Evolutionary conservation across 1,140 invertebrate genomes (phyloP).

Genomic region (Bactericera cockerelli): DNA sequence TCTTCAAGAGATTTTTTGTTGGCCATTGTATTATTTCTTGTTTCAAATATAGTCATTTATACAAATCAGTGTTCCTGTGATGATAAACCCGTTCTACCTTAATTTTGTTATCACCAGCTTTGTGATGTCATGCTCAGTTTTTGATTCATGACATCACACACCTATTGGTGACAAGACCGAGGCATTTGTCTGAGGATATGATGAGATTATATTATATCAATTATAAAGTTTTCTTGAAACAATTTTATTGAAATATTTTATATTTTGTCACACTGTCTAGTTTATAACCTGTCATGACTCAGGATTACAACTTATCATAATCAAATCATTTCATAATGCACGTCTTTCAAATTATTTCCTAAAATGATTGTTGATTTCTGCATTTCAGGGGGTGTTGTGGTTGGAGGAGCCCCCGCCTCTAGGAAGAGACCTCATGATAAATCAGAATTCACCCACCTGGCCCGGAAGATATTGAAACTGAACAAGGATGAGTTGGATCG

Average conservation of each 20-base stretch:
- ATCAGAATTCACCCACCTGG: not conserved
- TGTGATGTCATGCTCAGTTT: constrained; percentile 3
- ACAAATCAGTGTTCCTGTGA: too few relatives aligned
- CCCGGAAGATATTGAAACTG: not conserved
- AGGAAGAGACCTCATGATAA: not conserved
- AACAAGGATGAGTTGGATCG: not conserved
- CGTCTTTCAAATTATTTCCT: too few relatives aligned
- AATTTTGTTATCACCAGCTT: too few relatives aligned
- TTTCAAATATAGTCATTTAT: too few relatives aligned
- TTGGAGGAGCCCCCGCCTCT: not conserved
- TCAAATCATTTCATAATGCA: too few relatives aligned
- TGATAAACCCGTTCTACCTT: too few relatives aligned
- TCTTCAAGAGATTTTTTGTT: too few relatives aligned
- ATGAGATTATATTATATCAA: not conserved
- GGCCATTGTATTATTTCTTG: too few relatives aligned
- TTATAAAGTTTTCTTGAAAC: too few relatives aligned
- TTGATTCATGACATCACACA: not conserved
- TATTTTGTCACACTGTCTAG: not conserved
- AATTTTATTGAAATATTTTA: not conserved
- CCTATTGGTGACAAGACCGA: constrained; percentile 5
- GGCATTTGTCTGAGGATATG: constrained; percentile 3
- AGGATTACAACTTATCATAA: too few relatives aligned
- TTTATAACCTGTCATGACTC: too few relatives aligned
- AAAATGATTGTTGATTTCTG: too few relatives aligned
- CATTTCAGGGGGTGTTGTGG: not conserved